Conservation (phyloP, 2,113 vertebrate genomes). For the Oreochromis spilurus region DNA sequence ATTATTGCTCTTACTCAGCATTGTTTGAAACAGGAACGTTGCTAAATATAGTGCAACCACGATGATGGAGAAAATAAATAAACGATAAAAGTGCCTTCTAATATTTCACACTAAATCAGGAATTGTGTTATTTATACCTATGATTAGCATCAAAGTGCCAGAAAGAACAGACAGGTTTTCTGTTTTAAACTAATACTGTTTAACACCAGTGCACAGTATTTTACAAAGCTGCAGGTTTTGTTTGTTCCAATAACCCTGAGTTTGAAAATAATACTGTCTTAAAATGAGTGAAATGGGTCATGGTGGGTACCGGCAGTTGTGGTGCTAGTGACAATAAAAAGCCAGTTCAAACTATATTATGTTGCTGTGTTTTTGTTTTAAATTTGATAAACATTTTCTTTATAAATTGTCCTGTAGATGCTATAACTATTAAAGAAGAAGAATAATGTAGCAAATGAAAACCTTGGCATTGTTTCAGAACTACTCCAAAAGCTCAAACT, state of each 20-base stretch:
- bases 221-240: background rate
- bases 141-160: background rate
- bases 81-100: background rate
- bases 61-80: background rate
- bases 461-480: background rate
- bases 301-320: background rate
- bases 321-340: background rate
- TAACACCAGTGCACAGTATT: background rate
- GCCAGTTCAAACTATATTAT: background rate
- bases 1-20: background rate
- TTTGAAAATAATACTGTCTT: background rate
- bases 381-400: background rate
- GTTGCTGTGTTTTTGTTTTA: background rate
- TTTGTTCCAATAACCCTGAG: background rate
- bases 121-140: background rate
- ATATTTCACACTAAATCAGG: background rate
- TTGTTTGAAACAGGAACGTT: background rate
- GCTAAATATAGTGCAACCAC: background rate
- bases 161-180: background rate
- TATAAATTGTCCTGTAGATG: background rate
- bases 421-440: background rate
- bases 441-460: background rate
- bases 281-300: background rate
- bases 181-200: background rate
- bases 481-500: background rate